Evolutionary conservation across 2,797 vertebrate species (phyloP), one percentile per base, ranked within the genome.

Genomic region (Microctenopoma steveboyesi): DNA sequence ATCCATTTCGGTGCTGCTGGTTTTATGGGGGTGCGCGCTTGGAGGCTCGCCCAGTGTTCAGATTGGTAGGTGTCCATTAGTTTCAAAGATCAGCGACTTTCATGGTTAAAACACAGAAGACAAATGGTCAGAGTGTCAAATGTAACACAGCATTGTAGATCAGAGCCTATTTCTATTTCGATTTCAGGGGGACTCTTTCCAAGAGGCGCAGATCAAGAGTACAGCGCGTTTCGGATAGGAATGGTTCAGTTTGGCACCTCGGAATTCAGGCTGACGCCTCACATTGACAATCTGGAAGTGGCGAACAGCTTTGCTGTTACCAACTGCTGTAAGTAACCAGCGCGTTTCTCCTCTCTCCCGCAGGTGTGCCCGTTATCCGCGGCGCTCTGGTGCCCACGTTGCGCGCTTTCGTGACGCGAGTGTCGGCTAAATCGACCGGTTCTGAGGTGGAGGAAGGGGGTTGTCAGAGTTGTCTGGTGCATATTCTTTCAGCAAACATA

Each of bases 231-330:
- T 92, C 96, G 97, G 85, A 95, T 98, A 93, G 97, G 97, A 69
- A 97, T 98, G 97, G 95, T 98, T 93, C 96, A 97, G 89, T 97
- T 96, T 89, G 96, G 95, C 93, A 96, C 96, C 87, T 93, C 95
- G 73, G 96, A 98, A 93, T 98, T 98, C 94, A 95, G 97, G 89
- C 88, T 99, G 88, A 97, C 97, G 83, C 97, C 97, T 62, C 97
- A 99, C 90, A 98, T 99, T 89, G 97, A 99, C 93, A 98, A 98
- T 92, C 93, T 99, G 94, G 97, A 99, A 94, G 97, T 98, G 90
- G 96, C 97, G 13, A 99, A 99, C 95, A 99, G 97, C 92, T 99
- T 99, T 86, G 97, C 97, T 42, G 97, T 99, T 79, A 99, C 97
- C 91, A 99, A 99, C 85, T 98, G 97, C 90, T 99, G 97, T 99